Percentiles rank a stretch among this genome's conserved stretches.
Conservation (phyloP, 2,888 invertebrate genomes). For the Ochropleura plecta region DNA sequence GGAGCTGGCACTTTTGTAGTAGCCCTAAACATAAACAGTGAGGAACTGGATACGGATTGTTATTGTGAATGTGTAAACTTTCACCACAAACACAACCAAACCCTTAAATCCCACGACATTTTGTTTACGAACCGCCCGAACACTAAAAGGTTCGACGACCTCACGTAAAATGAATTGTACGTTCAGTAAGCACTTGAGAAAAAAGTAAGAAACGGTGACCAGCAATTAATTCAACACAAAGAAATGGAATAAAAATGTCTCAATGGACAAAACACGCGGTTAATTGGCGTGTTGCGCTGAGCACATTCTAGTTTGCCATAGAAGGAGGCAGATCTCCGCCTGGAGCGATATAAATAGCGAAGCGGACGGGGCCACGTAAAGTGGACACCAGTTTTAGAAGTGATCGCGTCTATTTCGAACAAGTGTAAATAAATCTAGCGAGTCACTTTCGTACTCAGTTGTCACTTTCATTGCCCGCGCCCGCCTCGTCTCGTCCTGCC, state of each 20-base stretch:
- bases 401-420: conserved; percentile 86
- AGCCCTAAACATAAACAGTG: conserved; percentile 55
- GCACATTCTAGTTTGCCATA: conserved; percentile 85
- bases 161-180: conserved; percentile 74
- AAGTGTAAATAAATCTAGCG: conserved; percentile 89
- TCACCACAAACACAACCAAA: conserved; percentile 74
- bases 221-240: conserved; percentile 76
- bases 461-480: conserved; percentile 85
- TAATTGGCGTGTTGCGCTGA: conserved; percentile 79
- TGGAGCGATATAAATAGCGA: conserved; percentile 86
- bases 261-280: conserved; percentile 78
- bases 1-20: conserved; percentile 64
- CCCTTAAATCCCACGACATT: conserved; percentile 73
- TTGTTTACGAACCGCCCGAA: conserved; percentile 81
- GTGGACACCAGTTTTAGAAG: conserved; percentile 88
- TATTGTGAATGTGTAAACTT: conserved; percentile 73
- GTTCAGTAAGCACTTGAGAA: conserved; percentile 69
- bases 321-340: conserved; percentile 85
- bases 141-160: conserved; percentile 81
- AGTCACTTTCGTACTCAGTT: conserved; percentile 86
- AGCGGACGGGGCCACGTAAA: conserved; percentile 81
- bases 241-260: conserved; percentile 81
- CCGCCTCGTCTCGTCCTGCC: conserved; percentile 74
- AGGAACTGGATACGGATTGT: conserved; percentile 64
- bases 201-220: conserved; percentile 72